Conservation (phyloP, 2,113 vertebrate genomes). For the Saccopteryx leptura region DNA sequence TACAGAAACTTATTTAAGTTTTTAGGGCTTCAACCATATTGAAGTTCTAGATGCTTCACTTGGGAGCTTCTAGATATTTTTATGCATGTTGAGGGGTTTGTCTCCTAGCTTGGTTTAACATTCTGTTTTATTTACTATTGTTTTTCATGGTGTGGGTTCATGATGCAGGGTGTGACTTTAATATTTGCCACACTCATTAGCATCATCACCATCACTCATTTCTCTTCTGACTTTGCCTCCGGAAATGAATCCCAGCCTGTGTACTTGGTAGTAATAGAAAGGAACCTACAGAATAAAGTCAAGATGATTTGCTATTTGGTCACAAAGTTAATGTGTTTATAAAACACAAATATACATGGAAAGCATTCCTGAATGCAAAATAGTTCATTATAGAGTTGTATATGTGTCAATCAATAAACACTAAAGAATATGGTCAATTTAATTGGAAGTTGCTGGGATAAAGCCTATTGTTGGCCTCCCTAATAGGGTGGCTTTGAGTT, state of each 20-base stretch:
- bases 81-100: not conserved
- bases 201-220: not conserved
- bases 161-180: not conserved
- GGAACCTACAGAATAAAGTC: not conserved
- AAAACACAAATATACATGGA: conserved; percentile 18
- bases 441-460: conserved; percentile 2
- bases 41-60: not conserved
- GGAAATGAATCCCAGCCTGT: not conserved
- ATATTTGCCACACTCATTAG: not conserved
- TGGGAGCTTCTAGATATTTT: not conserved
- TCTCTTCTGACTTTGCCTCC: not conserved
- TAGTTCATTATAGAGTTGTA: not conserved
- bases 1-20: not conserved
- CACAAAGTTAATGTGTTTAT: not conserved
- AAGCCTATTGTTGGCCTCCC: not conserved
- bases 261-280: not conserved
- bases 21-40: not conserved
- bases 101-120: not conserved
- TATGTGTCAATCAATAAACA: conserved; percentile 42
- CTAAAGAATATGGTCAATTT: conserved; percentile 15
- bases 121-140: not conserved
- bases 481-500: not conserved
- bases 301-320: not conserved
- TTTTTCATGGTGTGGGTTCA: not conserved
- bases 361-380: conserved; percentile 29